Base-by-base conservation (phyloP, 2,113 vertebrate genomes). In the Proterorhinus semilunaris region DNA sequence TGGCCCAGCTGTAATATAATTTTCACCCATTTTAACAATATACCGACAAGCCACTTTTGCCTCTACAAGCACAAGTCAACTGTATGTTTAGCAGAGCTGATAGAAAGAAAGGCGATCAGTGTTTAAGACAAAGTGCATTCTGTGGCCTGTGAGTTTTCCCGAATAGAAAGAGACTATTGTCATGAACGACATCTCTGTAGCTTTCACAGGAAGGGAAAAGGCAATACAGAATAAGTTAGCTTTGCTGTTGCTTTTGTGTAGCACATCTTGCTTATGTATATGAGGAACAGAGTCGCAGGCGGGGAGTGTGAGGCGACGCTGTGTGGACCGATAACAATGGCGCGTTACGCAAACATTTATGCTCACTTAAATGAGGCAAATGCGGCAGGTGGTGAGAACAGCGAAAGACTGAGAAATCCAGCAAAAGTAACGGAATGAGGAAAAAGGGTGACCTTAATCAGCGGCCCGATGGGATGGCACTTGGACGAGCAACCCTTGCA, bases 371-470 rank as follows among this genome's bases (percentile, higher is more conserved):
- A 62, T 27, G 47, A 45, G 43, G 7, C 9, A 51, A 65, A 62
- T 15, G 62, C 12, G 10, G 36, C 9, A 5, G 42, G 70, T 15
- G n/a, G 67, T 42, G 45, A 42, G 10, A 59, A 62, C 16, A 15
- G 61, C 1, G 27, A 36, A 36, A 36, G 27, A 36, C 27, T 36
- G 36, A 77, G 66, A 66, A 66, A 51, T 42, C 52, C 21, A 48
- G 69, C 48, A 62, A 67, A 81, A 83, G 80, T 83, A 84, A 83
- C 74, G 66, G 72, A 72, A 73, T 71, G 66, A 81, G 84, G 82
- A 63, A 72, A 72, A 69, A 72, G 72, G 65, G 66, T 68, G 79
- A 86, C 86, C 82, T 87, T 87, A 89, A 87, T 88, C 83, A 82
- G 68, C 66, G 27, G 62, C 75, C 81, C 11, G n/a, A 17, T 17